These are phyloP conservation scores for Petrolisthes cinctipes DNA, from an alignment of 2,888 invertebrate genomes.

Conservation along the genomic window DNA sequence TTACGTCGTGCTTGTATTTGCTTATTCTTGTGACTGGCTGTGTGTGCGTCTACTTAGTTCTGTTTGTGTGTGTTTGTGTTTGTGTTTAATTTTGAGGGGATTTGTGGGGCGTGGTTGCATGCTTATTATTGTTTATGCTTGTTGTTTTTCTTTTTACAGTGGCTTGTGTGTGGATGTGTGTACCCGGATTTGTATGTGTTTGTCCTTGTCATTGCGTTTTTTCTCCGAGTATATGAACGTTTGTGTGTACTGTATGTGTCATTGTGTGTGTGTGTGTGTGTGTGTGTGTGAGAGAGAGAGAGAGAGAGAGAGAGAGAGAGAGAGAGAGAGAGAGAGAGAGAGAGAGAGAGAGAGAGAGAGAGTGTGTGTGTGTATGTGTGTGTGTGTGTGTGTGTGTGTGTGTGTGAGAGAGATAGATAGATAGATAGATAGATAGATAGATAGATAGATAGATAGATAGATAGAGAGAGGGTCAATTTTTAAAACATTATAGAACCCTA, in stretches of 20 bases:
- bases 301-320: background rate
- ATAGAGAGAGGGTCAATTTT: background rate
- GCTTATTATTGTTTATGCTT: no score
- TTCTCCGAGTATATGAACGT: background rate
- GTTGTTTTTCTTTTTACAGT: no score
- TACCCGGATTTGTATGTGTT: background rate
- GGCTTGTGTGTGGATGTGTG: no score
- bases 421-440: background rate
- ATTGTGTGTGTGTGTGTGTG: no score
- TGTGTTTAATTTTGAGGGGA: no score
- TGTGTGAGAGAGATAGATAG: no score
- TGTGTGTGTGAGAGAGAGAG: no score
- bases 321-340: background rate
- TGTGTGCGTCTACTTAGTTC: background rate
- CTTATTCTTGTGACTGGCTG: background rate
- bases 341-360: background rate
- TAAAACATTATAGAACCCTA: background rate
- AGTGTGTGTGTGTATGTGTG: no score
- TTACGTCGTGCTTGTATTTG: background rate
- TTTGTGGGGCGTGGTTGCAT: no score
- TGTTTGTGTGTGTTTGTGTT: background rate
- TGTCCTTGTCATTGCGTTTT: background rate
- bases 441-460: background rate
- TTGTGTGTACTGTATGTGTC: no score
- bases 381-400: no score